These are phyloP conservation scores for Pogona vitticeps DNA, from an alignment of 2,113 vertebrate genomes.

Conservation along the genomic window DNA sequence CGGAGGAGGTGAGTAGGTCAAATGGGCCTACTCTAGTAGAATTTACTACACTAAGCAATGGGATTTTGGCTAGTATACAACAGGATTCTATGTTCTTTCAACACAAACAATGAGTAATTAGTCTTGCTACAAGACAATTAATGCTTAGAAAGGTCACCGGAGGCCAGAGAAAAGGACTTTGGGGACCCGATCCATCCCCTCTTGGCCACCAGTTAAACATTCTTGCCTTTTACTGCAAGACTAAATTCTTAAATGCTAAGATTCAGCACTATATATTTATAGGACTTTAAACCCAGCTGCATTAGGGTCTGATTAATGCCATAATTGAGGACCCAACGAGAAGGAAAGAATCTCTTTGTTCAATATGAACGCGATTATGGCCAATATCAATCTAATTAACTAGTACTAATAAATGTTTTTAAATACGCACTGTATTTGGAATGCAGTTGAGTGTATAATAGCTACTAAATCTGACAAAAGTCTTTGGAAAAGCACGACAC, in stretches of 20 bases:
- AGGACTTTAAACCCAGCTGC: neutral
- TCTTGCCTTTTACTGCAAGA: no score
- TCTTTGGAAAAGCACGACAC: neutral
- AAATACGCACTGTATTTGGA: slow-evolving; percentile 12
- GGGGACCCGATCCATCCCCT: no score
- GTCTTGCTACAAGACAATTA: neutral
- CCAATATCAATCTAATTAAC: slow-evolving; percentile 30
- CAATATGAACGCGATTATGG: neutral
- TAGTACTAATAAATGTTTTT: slow-evolving; percentile 8
- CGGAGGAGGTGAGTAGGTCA: no score
- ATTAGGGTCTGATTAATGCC: slow-evolving; percentile 15
- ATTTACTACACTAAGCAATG: no score
- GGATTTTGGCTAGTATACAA: no score
- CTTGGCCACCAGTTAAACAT: neutral
- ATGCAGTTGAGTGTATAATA: slow-evolving; percentile 29
- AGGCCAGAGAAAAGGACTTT: neutral
- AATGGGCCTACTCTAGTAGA: no score
- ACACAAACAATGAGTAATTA: neutral
- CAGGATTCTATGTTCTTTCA: neutral
- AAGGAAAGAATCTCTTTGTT: neutral
- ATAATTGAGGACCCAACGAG: slow-evolving; percentile 8
- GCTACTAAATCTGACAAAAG: slow-evolving; percentile 18
- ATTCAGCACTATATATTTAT: neutral
- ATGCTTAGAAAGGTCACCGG: no score
- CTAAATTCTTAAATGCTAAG: neutral